phyloP scores from a whole-genome alignment of 2,797 vertebrate species.

The Anniella stebbinsi region DNA sequence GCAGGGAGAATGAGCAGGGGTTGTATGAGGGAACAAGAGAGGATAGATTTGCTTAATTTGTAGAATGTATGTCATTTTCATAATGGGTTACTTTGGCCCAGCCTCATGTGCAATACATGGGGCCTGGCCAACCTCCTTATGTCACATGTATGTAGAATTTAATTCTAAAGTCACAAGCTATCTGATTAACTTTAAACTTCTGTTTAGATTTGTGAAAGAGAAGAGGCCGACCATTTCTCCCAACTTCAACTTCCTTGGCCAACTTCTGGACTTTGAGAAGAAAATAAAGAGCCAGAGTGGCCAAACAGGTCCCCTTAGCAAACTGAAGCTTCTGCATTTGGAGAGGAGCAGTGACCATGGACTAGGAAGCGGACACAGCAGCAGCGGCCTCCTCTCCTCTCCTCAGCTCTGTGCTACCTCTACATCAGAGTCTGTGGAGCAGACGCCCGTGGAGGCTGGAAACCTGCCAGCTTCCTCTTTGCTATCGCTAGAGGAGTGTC shows the following conservation, averaged over 20 bases:
- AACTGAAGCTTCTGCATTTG: constrained; percentile 78
- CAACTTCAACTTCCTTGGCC: constrained; percentile 98
- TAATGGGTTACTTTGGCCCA: not conserved
- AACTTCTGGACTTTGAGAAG: constrained; percentile 96
- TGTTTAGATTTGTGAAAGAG: constrained; percentile 94
- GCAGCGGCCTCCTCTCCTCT: constrained; percentile 20
- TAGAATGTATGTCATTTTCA: not conserved
- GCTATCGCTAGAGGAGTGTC: constrained; percentile 74
- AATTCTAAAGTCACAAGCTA: too few species aligned
- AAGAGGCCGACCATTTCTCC: constrained; percentile 97
- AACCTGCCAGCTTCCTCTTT: constrained; percentile 26
- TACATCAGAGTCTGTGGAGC: constrained; percentile 66
- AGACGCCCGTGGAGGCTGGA: constrained; percentile 64
- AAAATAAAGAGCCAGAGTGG: constrained; percentile 85
- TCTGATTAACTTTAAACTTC: not conserved
- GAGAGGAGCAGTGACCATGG: constrained; percentile 70
- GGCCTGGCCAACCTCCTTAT: too few species aligned
- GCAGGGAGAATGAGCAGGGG: not conserved
- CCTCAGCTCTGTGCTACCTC: constrained; percentile 58
- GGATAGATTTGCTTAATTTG: not conserved
- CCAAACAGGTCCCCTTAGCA: constrained; percentile 67
- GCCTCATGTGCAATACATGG: not conserved
- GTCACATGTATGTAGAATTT: not conserved
- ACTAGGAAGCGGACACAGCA: constrained; percentile 28
- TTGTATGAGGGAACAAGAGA: not conserved